phyloP scores from a whole-genome alignment of 2,797 vertebrate species.

The Acrossocheilus wenchowensis region DNA sequence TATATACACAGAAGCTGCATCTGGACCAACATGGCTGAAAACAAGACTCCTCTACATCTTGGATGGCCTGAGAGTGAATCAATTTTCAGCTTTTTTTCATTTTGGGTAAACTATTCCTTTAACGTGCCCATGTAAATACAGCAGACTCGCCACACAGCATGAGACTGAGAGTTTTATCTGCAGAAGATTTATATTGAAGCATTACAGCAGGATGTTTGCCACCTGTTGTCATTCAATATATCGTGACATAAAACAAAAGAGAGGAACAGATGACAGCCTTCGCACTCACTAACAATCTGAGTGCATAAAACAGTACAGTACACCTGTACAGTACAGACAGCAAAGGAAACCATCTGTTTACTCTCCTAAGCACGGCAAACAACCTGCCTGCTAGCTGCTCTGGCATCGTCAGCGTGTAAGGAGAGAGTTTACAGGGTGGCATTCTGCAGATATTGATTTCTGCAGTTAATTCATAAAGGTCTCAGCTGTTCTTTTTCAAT shows the following conservation, averaged over 20 bases:
- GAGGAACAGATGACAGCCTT: slow-evolving; percentile 35
- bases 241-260: slow-evolving; percentile 20
- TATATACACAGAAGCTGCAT: not conserved
- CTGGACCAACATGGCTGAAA: not conserved
- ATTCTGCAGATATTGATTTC: slow-evolving; percentile 60
- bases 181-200: not conserved
- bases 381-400: slow-evolving; percentile 8
- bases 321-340: slow-evolving; percentile 17
- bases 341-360: slow-evolving; percentile 34
- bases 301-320: slow-evolving; percentile 22
- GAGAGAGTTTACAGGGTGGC: slow-evolving; percentile 41
- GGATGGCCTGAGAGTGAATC: not conserved
- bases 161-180: not conserved
- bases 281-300: slow-evolving; percentile 5
- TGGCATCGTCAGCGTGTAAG: slow-evolving; percentile 21
- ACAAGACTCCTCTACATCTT: not conserved
- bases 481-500: slow-evolving; percentile 65
- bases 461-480: slow-evolving; percentile 64
- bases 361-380: slow-evolving; percentile 13
- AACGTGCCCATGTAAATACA: not conserved
- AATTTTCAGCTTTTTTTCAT: not conserved
- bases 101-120: not conserved
- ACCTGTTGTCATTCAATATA: slow-evolving; percentile 41
- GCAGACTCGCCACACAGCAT: not conserved
- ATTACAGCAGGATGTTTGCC: slow-evolving; percentile 19